Percentiles rank a stretch among this genome's conserved stretches.
phyloP scores from a whole-genome alignment of 2,888 invertebrate species.

The Galeopsomyia nigrocyanea region DNA sequence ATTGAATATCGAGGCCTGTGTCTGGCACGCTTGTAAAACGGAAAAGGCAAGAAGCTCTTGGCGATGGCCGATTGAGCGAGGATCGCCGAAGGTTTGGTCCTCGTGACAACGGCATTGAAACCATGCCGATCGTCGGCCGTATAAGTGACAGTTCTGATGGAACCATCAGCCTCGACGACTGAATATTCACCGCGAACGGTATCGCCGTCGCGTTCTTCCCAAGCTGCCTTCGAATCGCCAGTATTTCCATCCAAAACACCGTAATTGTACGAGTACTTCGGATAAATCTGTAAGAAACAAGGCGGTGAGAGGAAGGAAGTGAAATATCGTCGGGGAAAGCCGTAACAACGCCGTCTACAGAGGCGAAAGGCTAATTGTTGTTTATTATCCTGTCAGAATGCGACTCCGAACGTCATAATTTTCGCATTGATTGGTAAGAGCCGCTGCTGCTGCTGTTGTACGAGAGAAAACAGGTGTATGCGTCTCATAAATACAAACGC shows the following conservation, averaged over 20 bases:
- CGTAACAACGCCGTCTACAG: background rate
- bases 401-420: too few relatives aligned
- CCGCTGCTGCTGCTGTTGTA: too few relatives aligned
- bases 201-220: slow-evolving; percentile 63
- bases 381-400: too few relatives aligned
- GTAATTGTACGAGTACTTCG: slow-evolving; percentile 62
- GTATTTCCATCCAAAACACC: slow-evolving; percentile 62
- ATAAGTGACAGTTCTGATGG: slow-evolving; percentile 60
- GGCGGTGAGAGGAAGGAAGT: background rate
- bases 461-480: too few relatives aligned
- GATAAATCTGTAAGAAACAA: slow-evolving; percentile 48
- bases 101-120: slow-evolving; percentile 61
- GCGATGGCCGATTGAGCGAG: slow-evolving; percentile 47
- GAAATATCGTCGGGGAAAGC: slow-evolving; percentile 24
- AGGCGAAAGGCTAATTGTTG: slow-evolving; percentile 5
- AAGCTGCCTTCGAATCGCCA: slow-evolving; percentile 62
- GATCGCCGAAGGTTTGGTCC: slow-evolving; percentile 45
- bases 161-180: slow-evolving; percentile 61
- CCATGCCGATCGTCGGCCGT: slow-evolving; percentile 61
- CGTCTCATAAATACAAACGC: too few relatives aligned
- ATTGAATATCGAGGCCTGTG: slow-evolving; percentile 3
- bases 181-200: slow-evolving; percentile 62
- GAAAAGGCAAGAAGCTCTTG: slow-evolving; percentile 47
- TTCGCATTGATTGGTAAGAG: too few relatives aligned
- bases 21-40: slow-evolving; percentile 22